Evolutionary conservation across 92 coral and sea anemone genomes (phyloP).

Genomic region (Parazoanthus darwini): DNA sequence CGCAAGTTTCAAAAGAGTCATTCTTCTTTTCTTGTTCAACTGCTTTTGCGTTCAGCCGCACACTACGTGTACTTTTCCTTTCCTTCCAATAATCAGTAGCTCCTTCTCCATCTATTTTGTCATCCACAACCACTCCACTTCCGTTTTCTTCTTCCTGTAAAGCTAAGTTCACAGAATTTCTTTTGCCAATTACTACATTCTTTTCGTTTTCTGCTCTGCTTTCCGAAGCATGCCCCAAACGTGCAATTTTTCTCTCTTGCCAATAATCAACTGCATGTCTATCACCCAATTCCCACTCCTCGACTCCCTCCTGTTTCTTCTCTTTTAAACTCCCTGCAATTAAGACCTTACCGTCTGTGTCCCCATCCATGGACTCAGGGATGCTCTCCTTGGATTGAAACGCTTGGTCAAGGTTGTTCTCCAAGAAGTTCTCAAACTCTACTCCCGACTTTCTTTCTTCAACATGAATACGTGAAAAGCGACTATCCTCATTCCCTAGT

Average conservation of each 20-base stretch:
- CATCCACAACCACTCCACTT: not conserved
- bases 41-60: not conserved
- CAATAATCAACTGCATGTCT: conserved; percentile 29
- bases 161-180: conserved; percentile 20
- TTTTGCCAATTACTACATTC: not conserved
- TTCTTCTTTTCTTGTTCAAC: not conserved
- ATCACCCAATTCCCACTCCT: conserved; percentile 30
- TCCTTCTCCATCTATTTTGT: not conserved
- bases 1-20: not conserved
- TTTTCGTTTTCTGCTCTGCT: conserved; percentile 22
- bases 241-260: conserved; percentile 27
- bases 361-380: not conserved
- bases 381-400: conserved; percentile 34
- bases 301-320: conserved; percentile 14
- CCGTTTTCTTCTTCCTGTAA: not conserved
- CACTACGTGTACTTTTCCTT: not conserved
- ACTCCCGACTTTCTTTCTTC: conserved; percentile 37
- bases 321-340: conserved; percentile 25
- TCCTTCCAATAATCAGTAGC: conserved; percentile 15
- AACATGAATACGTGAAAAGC: not conserved
- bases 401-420: conserved; percentile 28
- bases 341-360: conserved; percentile 38
- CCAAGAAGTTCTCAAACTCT: conserved; percentile 35
- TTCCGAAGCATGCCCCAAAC: conserved; percentile 15
- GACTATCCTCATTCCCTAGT: not conserved